Evolutionary conservation across 2,113 vertebrate genomes (phyloP).

Genomic region (Dromaius novaehollandiae): DNA sequence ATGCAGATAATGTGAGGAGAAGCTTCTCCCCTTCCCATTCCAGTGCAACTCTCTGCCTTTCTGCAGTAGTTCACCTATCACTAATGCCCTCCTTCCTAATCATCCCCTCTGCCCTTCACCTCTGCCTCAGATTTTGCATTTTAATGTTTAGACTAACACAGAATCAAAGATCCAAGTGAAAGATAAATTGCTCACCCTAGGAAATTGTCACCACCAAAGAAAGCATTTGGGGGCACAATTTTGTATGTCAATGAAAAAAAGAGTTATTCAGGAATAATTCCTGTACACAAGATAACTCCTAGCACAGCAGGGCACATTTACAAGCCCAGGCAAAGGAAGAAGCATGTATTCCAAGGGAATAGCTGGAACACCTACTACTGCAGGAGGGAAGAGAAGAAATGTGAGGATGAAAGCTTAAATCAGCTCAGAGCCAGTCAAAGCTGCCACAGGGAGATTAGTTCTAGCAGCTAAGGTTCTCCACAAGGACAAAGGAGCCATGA

Average conservation of each 20-base stretch:
- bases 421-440: too few species aligned
- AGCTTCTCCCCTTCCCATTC: neutral
- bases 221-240: neutral
- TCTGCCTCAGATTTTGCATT: neutral
- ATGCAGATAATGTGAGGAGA: neutral
- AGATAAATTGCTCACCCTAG: neutral
- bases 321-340: too few species aligned
- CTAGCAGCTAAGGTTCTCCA: too few species aligned
- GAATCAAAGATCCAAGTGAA: neutral
- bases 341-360: too few species aligned
- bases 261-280: neutral
- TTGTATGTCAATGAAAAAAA: too few species aligned
- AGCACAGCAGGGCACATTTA: too few species aligned
- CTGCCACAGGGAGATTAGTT: too few species aligned
- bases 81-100: neutral
- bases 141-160: neutral
- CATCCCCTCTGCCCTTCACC: neutral
- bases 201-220: neutral
- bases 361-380: too few species aligned
- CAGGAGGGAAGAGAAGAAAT: too few species aligned
- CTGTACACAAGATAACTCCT: too few species aligned
- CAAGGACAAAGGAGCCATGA: too few species aligned
- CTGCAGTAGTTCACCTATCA: neutral
- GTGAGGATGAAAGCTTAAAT: too few species aligned
- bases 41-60: neutral